phyloP scores from a whole-genome alignment of 2,797 vertebrate genomes.

The Gouania willdenowi region DNA sequence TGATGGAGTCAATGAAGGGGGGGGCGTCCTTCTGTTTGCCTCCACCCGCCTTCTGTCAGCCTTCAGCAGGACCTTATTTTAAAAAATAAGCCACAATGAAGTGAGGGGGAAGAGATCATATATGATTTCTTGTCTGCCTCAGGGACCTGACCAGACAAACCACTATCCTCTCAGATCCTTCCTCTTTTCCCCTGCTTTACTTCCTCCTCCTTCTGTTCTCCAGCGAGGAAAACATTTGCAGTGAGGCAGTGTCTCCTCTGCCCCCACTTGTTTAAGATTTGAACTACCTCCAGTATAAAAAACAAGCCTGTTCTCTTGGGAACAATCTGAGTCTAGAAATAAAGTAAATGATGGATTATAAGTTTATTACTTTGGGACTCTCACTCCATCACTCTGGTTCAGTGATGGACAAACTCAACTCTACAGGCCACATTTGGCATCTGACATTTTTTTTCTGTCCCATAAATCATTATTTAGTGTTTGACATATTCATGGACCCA shows the following conservation, averaged over 20 bases:
- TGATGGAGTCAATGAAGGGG: slow-evolving; percentile 21
- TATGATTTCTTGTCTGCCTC: slow-evolving; percentile 15
- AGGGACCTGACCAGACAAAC: slow-evolving; percentile 14
- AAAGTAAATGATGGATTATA: no score
- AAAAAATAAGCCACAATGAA: slow-evolving; percentile 29
- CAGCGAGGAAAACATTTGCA: slow-evolving; percentile 10
- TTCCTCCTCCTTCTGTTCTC: not conserved
- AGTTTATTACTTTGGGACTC: no score
- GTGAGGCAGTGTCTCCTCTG: not conserved
- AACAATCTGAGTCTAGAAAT: no score
- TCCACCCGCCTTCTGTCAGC: not conserved
- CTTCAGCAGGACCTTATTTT: slow-evolving; percentile 33
- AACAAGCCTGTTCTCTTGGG: no score
- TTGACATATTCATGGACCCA: no score
- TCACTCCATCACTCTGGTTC: no score
- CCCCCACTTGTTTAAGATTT: not conserved
- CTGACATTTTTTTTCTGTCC: no score
- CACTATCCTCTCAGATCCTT: slow-evolving; percentile 4
- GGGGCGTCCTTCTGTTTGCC: slow-evolving; percentile 27
- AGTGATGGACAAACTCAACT: no score
- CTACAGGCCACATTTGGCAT: no score
- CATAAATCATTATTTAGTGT: no score
- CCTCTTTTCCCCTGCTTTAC: not conserved
- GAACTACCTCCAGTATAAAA: no score
- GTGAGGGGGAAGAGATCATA: slow-evolving; percentile 17